These are phyloP conservation scores for Drosophila trapezifrons DNA, from an alignment of 1,140 invertebrate genomes.

Conservation along the genomic window DNA sequence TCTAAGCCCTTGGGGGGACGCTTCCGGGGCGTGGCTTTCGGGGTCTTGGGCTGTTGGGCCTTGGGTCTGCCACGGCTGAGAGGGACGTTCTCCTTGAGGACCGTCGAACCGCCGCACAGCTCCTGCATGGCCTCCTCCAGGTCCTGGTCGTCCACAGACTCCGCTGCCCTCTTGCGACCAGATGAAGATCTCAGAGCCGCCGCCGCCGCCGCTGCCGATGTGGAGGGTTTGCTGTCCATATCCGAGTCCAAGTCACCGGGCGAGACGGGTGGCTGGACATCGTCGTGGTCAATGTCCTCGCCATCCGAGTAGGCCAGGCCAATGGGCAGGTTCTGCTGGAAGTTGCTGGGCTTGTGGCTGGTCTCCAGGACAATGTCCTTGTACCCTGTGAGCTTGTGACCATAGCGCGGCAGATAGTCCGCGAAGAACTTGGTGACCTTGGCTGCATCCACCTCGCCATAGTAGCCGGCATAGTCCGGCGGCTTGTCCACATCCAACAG, in stretches of 20 bases:
- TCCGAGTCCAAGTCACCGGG: not conserved
- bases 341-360: slow-evolving; percentile 43
- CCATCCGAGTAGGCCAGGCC: slow-evolving; percentile 56
- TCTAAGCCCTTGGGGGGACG: not conserved
- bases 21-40: slow-evolving; percentile 7
- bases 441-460: slow-evolving; percentile 30
- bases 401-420: slow-evolving; percentile 62
- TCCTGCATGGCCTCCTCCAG: slow-evolving; percentile 61
- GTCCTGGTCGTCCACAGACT: slow-evolving; percentile 50
- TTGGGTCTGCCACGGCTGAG: slow-evolving; percentile 16
- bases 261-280: not conserved
- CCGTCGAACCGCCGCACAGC: slow-evolving; percentile 32
- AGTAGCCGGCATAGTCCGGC: slow-evolving; percentile 59
- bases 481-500: slow-evolving; percentile 9
- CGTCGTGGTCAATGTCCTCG: slow-evolving; percentile 41
- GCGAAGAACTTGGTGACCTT: slow-evolving; percentile 51
- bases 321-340: slow-evolving; percentile 69
- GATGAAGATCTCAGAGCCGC: not conserved
- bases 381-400: slow-evolving; percentile 49
- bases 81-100: not conserved
- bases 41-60: not conserved
- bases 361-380: slow-evolving; percentile 59
- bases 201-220: slow-evolving; percentile 12
- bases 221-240: slow-evolving; percentile 12
- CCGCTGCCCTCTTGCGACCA: not conserved